These are phyloP conservation scores for Mystacornis crossleyi DNA, from an alignment of 2,113 vertebrate genomes.

Conservation along the genomic window DNA sequence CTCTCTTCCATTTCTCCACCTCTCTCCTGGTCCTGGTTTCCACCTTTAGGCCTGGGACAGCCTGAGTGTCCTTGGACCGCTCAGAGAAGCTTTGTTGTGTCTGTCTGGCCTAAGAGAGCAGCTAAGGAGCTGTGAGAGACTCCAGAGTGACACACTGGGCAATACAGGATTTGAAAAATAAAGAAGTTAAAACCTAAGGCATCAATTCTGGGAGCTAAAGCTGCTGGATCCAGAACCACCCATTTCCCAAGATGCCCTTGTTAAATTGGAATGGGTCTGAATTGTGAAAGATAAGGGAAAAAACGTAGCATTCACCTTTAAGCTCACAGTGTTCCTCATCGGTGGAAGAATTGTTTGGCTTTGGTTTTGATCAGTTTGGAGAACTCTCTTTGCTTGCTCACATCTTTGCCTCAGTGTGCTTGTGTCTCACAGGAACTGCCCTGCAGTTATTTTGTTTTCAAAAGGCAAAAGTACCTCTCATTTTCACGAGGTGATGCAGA, in stretches of 20 bases:
- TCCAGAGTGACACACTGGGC: no score
- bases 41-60: no score
- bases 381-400: background rate
- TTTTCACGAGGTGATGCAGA: background rate
- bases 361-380: background rate
- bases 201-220: background rate
- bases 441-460: background rate
- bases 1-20: no score
- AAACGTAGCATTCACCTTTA: accelerated
- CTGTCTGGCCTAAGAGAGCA: no score
- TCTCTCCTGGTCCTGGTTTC: no score
- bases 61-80: no score
- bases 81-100: no score
- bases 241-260: background rate
- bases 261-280: background rate
- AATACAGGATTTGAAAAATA: no score
- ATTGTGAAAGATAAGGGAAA: background rate
- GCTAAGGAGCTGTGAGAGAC: no score
- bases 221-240: background rate
- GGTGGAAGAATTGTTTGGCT: background rate
- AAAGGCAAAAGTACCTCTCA: background rate
- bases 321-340: background rate
- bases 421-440: background rate
- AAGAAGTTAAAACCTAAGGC: no score
- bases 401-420: background rate